phyloP scores from a whole-genome alignment of 2,888 invertebrate species.

The Brachylomia viminalis region DNA sequence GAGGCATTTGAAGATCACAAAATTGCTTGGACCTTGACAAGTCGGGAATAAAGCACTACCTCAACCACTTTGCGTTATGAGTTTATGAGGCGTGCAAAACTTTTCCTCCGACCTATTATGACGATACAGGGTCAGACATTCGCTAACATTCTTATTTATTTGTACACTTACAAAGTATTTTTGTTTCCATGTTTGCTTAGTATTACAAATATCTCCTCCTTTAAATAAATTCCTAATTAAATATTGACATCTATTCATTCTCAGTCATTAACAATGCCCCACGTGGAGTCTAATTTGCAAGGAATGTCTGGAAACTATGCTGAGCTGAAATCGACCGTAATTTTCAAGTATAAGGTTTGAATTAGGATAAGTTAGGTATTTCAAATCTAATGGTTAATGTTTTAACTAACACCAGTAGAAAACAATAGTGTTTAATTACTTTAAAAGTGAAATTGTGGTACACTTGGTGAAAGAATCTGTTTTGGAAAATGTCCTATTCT shows the following conservation, averaged over 20 bases:
- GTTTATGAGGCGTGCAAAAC: too few species aligned
- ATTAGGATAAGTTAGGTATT: slow-evolving; percentile 12
- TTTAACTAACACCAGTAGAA: slow-evolving; percentile 9
- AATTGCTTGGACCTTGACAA: too few species aligned
- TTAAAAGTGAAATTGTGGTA: slow-evolving; percentile 30
- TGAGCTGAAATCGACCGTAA: neutral
- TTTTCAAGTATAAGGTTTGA: neutral
- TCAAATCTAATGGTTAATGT: slow-evolving; percentile 16
- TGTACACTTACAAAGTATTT: neutral
- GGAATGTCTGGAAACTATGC: neutral
- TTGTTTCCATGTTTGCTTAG: neutral
- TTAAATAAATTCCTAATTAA: slow-evolving; percentile 35
- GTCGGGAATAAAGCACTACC: too few species aligned
- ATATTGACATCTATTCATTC: slow-evolving; percentile 7
- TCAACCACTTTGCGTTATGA: too few species aligned
- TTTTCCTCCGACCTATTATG: too few species aligned
- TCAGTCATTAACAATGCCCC: slow-evolving; percentile 34
- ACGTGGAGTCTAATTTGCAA: slow-evolving; percentile 31
- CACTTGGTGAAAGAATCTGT: neutral
- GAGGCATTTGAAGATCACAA: too few species aligned
- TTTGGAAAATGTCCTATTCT: neutral
- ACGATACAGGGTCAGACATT: neutral
- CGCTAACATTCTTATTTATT: neutral
- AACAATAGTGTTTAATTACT: slow-evolving; percentile 40
- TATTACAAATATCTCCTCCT: neutral